Conservation (phyloP, 2,888 invertebrate species). For the Eutolmus rufibarbis region DNA sequence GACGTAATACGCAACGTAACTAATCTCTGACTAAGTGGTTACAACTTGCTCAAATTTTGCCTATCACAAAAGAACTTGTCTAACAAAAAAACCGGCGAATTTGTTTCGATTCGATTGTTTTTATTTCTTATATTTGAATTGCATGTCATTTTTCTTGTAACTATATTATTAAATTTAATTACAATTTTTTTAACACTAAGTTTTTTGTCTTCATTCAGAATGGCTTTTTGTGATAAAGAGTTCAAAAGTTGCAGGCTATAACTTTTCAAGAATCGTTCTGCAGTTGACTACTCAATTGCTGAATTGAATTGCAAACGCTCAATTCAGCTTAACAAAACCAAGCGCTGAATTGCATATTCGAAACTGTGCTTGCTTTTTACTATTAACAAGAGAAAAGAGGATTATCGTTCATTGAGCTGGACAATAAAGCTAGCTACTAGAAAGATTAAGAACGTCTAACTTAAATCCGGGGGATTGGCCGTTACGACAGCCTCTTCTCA, state of each 20-base stretch:
- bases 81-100: no score
- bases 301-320: no score
- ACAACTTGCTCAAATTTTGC: neutral
- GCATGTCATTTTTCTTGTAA: no score
- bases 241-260: no score
- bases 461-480: neutral
- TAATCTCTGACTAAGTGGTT: neutral
- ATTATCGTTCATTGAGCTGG: neutral
- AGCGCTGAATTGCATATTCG: neutral
- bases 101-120: no score
- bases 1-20: neutral
- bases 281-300: neutral
- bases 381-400: neutral
- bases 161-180: no score
- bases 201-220: no score
- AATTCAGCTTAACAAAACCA: no score
- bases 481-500: neutral
- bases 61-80: no score
- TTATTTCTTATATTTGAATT: no score
- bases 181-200: no score
- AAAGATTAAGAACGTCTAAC: neutral
- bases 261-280: neutral
- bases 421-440: neutral
- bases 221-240: no score
- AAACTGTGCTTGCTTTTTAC: neutral